A percentile compares a stretch with the other conserved stretches of the same genome.
These are phyloP conservation scores for Monomorium pharaonis DNA, from an alignment of 1,140 invertebrate genomes.

Conservation along the genomic window DNA sequence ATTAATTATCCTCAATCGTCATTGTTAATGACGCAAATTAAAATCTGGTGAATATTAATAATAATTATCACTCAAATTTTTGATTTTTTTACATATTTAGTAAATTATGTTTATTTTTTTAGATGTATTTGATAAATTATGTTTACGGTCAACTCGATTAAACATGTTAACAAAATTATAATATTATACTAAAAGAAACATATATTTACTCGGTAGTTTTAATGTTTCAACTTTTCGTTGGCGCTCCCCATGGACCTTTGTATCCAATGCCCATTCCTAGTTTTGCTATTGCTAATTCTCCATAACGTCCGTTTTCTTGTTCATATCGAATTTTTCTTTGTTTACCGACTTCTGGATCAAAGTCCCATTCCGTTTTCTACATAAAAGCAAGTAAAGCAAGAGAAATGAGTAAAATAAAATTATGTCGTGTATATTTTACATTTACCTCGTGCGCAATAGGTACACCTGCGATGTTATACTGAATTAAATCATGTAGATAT, in stretches of 20 bases:
- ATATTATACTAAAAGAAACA: neutral
- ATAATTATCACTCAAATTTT: neutral
- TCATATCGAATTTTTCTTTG: slow-evolving; percentile 76
- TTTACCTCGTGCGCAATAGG: slow-evolving; percentile 78
- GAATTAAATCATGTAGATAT: slow-evolving; percentile 77
- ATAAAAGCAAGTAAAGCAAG: slow-evolving; percentile 28
- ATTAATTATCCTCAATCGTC: neutral
- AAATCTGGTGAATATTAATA: neutral
- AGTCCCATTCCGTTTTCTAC: slow-evolving; percentile 79
- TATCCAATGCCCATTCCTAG: slow-evolving; percentile 72
- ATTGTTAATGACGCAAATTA: neutral
- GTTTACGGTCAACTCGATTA: neutral
- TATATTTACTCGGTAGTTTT: neutral
- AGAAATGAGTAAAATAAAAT: slow-evolving; percentile 11
- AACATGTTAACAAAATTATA: neutral
- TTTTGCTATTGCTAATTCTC: slow-evolving; percentile 69
- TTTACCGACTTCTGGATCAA: slow-evolving; percentile 79
- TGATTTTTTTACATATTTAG: neutral
- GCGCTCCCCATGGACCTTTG: slow-evolving; percentile 61
- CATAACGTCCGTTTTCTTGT: slow-evolving; percentile 76
- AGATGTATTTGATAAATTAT: slow-evolving; percentile 3
- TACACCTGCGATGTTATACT: slow-evolving; percentile 78
- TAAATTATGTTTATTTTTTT: neutral
- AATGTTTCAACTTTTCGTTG: neutral
- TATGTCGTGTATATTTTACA: slow-evolving; percentile 14